These are phyloP conservation scores for Agriopis leucophaearia DNA, from an alignment of 2,888 invertebrate species.

Conservation along the genomic window DNA sequence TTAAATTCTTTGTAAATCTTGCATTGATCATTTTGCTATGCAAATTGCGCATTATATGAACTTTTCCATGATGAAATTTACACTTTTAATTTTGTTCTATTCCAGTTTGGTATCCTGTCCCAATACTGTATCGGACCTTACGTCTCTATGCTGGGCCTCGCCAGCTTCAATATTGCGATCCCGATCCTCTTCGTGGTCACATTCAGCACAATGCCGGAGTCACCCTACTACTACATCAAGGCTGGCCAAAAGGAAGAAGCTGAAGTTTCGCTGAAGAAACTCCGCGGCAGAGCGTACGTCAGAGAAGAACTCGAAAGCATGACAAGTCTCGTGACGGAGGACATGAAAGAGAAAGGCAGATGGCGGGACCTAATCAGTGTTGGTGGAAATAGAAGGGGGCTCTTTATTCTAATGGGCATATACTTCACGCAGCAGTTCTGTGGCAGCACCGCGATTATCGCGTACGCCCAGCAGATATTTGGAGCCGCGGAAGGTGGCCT, in stretches of 20 bases:
- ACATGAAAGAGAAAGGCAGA: constrained; percentile 81
- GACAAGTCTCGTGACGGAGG: constrained; percentile 82
- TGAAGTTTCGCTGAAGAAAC: constrained; percentile 82
- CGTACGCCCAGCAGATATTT: constrained; percentile 88
- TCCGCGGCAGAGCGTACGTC: constrained; percentile 85
- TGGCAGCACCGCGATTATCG: constrained; percentile 86
- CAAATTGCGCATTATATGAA: neutral
- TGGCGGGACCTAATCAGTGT: constrained; percentile 80
- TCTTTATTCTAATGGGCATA: constrained; percentile 86
- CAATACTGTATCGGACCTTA: constrained; percentile 87
- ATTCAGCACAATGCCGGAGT: constrained; percentile 88
- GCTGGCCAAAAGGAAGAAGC: constrained; percentile 82
- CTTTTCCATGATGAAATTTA: neutral
- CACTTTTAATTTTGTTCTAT: constrained; percentile 45
- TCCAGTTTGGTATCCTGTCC: constrained; percentile 86
- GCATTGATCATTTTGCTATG: neutral
- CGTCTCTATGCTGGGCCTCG: constrained; percentile 84
- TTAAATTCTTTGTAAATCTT: neutral
- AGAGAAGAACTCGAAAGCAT: constrained; percentile 84
- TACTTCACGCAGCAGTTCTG: constrained; percentile 88
- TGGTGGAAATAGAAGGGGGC: constrained; percentile 83
- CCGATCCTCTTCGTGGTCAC: constrained; percentile 85
- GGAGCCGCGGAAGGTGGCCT: constrained; percentile 80
- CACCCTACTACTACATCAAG: constrained; percentile 87
- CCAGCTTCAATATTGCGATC: constrained; percentile 84